A percentile compares a stretch with the other conserved stretches of the same genome.
These are phyloP conservation scores for Danionella dracula DNA, from an alignment of 2,797 vertebrate species.

Conservation along the genomic window DNA sequence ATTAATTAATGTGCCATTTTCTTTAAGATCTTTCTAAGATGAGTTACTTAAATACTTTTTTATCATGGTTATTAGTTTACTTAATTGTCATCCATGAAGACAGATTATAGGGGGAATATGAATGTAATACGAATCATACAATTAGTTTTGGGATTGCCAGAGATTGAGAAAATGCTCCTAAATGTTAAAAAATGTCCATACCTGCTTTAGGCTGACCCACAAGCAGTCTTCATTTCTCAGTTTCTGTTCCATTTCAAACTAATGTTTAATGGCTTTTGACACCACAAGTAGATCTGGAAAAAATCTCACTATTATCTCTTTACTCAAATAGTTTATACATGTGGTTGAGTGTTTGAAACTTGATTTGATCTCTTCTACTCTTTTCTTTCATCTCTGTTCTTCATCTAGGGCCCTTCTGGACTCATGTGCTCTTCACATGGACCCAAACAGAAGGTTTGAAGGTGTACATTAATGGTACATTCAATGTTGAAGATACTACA, in stretches of 20 bases:
- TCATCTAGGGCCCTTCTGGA: conserved; percentile 83
- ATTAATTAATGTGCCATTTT: no score
- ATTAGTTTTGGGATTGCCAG: no score
- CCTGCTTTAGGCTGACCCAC: conserved; percentile 2
- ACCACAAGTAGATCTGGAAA: conserved; percentile 13
- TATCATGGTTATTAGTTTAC: no score
- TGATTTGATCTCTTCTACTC: not conserved
- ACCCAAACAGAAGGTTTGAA: conserved; percentile 79
- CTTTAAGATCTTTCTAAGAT: no score
- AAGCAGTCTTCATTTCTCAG: not conserved
- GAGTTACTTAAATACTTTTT: no score
- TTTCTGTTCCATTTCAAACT: conserved; percentile 16
- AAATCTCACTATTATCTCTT: not conserved
- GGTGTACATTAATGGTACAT: conserved; percentile 87
- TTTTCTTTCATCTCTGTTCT: not conserved
- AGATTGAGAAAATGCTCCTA: no score
- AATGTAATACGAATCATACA: no score
- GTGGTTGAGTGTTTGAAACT: not conserved
- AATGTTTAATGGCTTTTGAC: not conserved
- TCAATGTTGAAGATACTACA: conserved; percentile 63
- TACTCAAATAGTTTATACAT: conserved; percentile 1
- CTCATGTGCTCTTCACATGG: conserved; percentile 92
- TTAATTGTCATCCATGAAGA: no score
- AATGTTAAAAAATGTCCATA: no score
- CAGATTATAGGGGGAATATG: no score